These are phyloP conservation scores for Uloborus plumipes DNA, from an alignment of 2,888 invertebrate genomes.

Conservation along the genomic window DNA sequence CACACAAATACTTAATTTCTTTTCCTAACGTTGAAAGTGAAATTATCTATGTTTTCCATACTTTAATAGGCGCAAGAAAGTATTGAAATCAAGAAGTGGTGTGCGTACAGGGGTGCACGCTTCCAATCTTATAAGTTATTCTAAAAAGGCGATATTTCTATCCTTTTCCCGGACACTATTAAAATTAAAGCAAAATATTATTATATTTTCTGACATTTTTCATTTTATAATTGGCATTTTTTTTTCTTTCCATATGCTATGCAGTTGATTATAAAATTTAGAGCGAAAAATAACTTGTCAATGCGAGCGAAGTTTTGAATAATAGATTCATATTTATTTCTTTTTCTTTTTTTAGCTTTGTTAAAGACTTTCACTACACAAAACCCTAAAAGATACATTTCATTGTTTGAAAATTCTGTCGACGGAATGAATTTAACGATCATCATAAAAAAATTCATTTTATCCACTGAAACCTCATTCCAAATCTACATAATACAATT, in stretches of 20 bases:
- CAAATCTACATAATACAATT: conserved; percentile 45
- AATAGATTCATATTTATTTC: background rate
- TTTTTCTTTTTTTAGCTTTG: conserved; percentile 21
- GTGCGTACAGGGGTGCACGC: no score
- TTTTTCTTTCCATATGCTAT: no score
- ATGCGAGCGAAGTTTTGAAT: background rate
- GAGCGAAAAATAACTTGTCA: background rate
- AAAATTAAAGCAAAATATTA: no score
- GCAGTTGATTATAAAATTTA: no score
- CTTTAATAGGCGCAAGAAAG: no score
- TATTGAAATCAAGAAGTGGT: no score
- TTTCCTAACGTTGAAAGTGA: no score
- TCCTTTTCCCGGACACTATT: no score
- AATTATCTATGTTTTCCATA: no score
- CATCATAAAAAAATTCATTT: conserved; percentile 42
- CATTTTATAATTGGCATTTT: background rate
- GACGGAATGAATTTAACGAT: conserved; percentile 24
- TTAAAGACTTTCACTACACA: conserved; percentile 30
- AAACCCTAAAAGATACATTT: conserved; percentile 1
- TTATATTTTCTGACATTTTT: background rate
- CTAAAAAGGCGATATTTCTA: no score
- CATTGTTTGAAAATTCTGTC: conserved; percentile 23
- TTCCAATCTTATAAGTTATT: no score
- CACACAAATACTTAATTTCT: no score
- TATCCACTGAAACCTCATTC: conserved; percentile 20